A percentile compares a stretch with the other conserved stretches of the same genome.
These are phyloP conservation scores for Dermochelys coriacea DNA, from an alignment of 2,797 vertebrate genomes.

Conservation along the genomic window DNA sequence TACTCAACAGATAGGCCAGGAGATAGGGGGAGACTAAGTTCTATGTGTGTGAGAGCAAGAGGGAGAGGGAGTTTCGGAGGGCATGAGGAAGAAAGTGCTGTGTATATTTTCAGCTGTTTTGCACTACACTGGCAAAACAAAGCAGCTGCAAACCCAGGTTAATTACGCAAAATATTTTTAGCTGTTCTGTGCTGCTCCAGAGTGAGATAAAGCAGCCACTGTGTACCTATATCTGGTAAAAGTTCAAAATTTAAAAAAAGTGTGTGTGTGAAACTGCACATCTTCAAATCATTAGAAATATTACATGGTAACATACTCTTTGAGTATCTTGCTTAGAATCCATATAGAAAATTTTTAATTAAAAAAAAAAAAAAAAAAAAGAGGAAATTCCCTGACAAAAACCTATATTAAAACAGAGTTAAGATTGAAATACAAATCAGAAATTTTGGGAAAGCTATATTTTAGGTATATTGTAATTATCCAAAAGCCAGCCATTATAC, in stretches of 20 bases:
- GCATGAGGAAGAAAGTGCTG: not conserved
- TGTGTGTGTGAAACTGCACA: too few relatives aligned
- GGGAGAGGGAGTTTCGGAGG: not conserved
- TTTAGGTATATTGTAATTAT: not conserved
- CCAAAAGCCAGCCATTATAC: not conserved
- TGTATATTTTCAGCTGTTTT: not conserved
- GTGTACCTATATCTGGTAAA: not conserved
- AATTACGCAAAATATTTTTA: too few relatives aligned
- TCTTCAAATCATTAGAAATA: too few relatives aligned
- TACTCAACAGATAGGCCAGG: accelerated
- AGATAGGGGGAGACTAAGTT: not conserved
- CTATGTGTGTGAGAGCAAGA: not conserved
- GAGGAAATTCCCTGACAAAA: not conserved
- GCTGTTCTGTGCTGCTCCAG: not conserved
- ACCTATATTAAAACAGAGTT: not conserved
- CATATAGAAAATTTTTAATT: not conserved
- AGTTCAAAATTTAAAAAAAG: not conserved
- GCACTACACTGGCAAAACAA: not conserved
- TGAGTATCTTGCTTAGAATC: not conserved
- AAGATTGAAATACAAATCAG: not conserved
- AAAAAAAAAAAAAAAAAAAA: not conserved
- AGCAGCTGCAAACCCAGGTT: not conserved
- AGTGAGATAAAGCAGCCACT: not conserved
- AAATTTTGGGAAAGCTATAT: not conserved
- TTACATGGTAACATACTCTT: too few relatives aligned